Conservation (phyloP, 2,113 vertebrate species). For the Elaphurus davidianus region DNA sequence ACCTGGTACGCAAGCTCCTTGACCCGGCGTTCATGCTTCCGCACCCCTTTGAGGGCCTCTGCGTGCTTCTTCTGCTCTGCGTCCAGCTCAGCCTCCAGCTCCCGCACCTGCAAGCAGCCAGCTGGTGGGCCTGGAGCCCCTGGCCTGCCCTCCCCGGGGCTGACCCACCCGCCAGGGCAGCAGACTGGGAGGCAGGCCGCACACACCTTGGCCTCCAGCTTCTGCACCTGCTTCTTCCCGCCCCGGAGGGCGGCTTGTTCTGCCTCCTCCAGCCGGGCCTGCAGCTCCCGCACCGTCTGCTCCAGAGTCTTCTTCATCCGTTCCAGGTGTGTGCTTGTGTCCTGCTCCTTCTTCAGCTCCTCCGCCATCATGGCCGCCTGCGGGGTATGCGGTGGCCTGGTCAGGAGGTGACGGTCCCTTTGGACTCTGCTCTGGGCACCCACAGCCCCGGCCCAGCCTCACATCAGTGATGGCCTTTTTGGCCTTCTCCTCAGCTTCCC, state of each 20-base stretch:
- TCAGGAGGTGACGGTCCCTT: neutral
- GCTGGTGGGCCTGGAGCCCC: neutral
- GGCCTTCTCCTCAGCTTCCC: conserved; percentile 93
- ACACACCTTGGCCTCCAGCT: conserved; percentile 92
- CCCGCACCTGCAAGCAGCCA: conserved; percentile 84
- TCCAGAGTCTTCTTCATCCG: conserved; percentile 98
- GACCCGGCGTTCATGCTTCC: conserved; percentile 90
- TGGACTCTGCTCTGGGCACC: neutral
- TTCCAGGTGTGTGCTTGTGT: conserved; percentile 91
- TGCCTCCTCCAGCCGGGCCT: conserved; percentile 92
- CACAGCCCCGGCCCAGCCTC: conserved; percentile 61
- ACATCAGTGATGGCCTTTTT: conserved; percentile 96
- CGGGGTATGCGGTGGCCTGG: neutral
- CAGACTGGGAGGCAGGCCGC: fast-evolving
- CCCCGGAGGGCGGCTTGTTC: conserved; percentile 96
- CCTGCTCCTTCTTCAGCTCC: conserved; percentile 97
- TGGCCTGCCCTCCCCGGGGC: neutral
- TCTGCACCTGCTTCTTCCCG: conserved; percentile 97
- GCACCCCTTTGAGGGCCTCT: conserved; percentile 92
- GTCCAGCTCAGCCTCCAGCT: conserved; percentile 91
- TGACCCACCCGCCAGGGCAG: fast-evolving
- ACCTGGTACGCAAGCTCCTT: conserved; percentile 94
- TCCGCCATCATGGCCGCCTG: conserved; percentile 98
- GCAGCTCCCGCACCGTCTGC: conserved; percentile 94
- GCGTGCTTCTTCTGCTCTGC: conserved; percentile 90